Percentiles rank a stretch among this genome's conserved stretches.
These are phyloP conservation scores for Caenorhabditis angaria DNA, from an alignment of 2,888 invertebrate genomes.

Conservation along the genomic window DNA sequence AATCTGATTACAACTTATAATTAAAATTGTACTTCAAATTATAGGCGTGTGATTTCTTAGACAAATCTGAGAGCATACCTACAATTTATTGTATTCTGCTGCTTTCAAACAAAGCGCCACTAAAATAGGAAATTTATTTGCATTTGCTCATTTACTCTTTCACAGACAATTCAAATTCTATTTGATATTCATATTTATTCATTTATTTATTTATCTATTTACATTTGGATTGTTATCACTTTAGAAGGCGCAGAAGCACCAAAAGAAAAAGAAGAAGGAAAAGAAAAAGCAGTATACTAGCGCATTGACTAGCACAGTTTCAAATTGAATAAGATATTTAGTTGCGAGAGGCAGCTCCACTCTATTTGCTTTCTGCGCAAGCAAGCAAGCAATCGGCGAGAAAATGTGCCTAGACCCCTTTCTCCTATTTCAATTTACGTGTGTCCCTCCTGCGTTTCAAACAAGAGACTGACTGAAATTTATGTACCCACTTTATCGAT, in stretches of 20 bases:
- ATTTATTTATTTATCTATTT: background rate
- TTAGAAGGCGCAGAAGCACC: background rate
- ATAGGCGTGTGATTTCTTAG: no score
- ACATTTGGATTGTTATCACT: background rate
- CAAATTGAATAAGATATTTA: slow-evolving; percentile 4
- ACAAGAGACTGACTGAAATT: background rate
- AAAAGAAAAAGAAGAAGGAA: background rate
- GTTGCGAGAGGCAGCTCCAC: background rate
- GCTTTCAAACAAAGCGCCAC: background rate
- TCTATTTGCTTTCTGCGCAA: slow-evolving; percentile 2
- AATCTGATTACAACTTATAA: no score
- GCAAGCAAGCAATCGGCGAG: slow-evolving; percentile 4
- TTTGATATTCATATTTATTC: slow-evolving; percentile 4
- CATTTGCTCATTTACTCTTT: slow-evolving; percentile 2
- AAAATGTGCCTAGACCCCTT: slow-evolving; percentile 2
- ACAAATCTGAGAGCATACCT: no score
- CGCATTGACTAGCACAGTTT: slow-evolving; percentile 4
- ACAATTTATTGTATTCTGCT: background rate
- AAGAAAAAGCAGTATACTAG: background rate
- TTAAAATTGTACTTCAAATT: no score
- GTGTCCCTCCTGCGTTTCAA: background rate
- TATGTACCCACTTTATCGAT: slow-evolving; percentile 5
- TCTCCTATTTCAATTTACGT: slow-evolving; percentile 2
- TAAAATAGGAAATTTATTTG: background rate
- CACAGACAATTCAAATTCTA: background rate